Percentiles rank a stretch among this genome's conserved stretches.
Conservation (phyloP, 2,888 invertebrate species). For the Tetragonula carbonaria region DNA sequence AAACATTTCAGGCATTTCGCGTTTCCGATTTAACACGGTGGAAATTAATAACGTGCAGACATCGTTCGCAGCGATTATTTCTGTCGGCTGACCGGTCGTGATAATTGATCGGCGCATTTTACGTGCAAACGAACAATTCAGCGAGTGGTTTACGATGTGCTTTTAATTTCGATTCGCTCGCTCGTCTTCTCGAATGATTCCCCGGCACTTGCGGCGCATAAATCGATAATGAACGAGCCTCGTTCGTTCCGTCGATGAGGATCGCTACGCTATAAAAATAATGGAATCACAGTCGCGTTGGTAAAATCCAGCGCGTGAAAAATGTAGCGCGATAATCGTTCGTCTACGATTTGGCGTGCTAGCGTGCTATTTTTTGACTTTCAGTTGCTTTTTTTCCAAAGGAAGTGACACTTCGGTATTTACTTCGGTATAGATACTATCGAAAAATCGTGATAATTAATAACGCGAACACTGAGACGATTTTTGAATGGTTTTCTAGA, state of each 20-base stretch:
- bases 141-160: background rate
- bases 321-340: too few relatives aligned
- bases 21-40: slow-evolving; percentile 30
- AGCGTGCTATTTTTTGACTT: too few relatives aligned
- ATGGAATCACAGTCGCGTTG: background rate
- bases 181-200: slow-evolving; percentile 4
- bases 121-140: slow-evolving; percentile 20
- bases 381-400: too few relatives aligned
- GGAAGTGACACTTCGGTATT: too few relatives aligned
- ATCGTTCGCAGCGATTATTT: slow-evolving; percentile 46
- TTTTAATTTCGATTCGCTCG: slow-evolving; percentile 26
- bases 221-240: background rate
- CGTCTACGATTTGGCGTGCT: too few relatives aligned
- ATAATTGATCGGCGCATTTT: slow-evolving; percentile 56
- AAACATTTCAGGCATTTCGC: background rate
- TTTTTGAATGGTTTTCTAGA: too few relatives aligned
- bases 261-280: background rate
- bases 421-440: too few relatives aligned
- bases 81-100: slow-evolving; percentile 6
- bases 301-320: background rate
- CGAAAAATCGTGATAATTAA: too few relatives aligned
- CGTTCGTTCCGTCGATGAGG: too few relatives aligned
- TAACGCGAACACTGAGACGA: too few relatives aligned
- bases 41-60: slow-evolving; percentile 29
- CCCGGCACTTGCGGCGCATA: background rate